phyloP scores from a whole-genome alignment of 2,888 invertebrate genomes.

The Heliconius sara region DNA sequence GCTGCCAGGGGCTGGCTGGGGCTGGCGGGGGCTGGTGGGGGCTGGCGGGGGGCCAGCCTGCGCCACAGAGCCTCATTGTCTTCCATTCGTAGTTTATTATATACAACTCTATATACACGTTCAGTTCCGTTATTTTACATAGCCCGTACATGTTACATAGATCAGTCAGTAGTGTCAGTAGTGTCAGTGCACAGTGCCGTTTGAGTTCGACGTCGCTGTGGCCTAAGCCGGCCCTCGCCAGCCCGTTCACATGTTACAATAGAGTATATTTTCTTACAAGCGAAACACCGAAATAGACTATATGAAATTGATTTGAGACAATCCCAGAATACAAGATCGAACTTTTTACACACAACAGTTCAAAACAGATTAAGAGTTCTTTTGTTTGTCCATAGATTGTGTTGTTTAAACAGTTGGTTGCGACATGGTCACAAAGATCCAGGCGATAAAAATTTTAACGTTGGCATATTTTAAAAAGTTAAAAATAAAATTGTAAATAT shows the following conservation, averaged over 20 bases:
- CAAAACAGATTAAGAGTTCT: constrained; percentile 58
- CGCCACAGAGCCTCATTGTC: constrained; percentile 51
- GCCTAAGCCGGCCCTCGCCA: constrained; percentile 53
- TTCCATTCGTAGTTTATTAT: constrained; percentile 48
- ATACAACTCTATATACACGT: constrained; percentile 8
- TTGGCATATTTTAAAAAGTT: constrained; percentile 67
- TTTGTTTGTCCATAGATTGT: constrained; percentile 62
- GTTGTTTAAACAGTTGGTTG: constrained; percentile 74
- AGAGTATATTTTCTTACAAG: constrained; percentile 82
- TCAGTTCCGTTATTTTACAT: background rate
- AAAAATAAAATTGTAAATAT: constrained; percentile 78
- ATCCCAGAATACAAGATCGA: constrained; percentile 84
- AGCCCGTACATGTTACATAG: background rate
- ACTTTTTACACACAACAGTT: constrained; percentile 81
- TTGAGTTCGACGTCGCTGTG: constrained; percentile 16
- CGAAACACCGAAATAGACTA: constrained; percentile 78
- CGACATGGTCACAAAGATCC: constrained; percentile 80
- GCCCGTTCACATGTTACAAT: constrained; percentile 74
- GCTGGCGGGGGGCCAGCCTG: constrained; percentile 57
- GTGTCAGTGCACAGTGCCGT: background rate
- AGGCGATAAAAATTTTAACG: constrained; percentile 73
- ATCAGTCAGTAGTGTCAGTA: background rate
- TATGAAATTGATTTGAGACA: constrained; percentile 80
- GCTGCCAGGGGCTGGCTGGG: constrained; percentile 55
- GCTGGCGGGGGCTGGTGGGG: constrained; percentile 53